Evolutionary conservation across 1,140 invertebrate species (phyloP).

Genomic region (Phortica variegata): DNA sequence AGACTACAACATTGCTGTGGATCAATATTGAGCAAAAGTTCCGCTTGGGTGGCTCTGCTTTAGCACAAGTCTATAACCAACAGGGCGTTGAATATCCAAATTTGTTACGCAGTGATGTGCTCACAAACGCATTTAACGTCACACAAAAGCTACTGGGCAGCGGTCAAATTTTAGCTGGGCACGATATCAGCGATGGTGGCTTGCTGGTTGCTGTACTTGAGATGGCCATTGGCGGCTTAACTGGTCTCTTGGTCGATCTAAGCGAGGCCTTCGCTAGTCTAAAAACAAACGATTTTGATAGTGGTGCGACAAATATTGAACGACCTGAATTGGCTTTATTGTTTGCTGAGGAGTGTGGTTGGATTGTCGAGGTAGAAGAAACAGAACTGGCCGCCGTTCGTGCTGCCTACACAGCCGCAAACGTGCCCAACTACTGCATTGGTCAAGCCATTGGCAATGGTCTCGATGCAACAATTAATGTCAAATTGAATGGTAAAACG

Average conservation of each 20-base stretch:
- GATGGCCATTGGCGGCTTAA: conserved; percentile 92
- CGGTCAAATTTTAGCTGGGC: conserved; percentile 78
- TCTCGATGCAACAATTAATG: conserved; percentile 64
- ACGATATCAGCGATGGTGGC: conserved; percentile 97
- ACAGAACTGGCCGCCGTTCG: conserved; percentile 64
- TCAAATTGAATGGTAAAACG: conserved; percentile 64
- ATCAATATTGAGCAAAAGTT: conserved; percentile 68
- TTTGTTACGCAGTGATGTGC: conserved; percentile 67
- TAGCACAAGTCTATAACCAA: conserved; percentile 88
- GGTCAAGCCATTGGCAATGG: conserved; percentile 71
- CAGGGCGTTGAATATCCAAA: conserved; percentile 81
- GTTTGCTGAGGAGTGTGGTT: conserved; percentile 90
- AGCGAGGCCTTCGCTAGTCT: conserved; percentile 22
- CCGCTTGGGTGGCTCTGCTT: conserved; percentile 84
- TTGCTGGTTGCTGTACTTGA: conserved; percentile 86
- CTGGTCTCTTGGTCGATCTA: conserved; percentile 73
- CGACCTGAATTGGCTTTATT: conserved; percentile 68
- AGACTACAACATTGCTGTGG: conserved; percentile 65
- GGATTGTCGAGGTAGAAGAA: conserved; percentile 79
- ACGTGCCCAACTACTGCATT: conserved; percentile 71
- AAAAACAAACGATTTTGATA: conserved; percentile 4
- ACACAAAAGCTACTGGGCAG: conserved; percentile 82
- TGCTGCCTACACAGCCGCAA: conserved; percentile 61
- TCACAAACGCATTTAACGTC: conserved; percentile 76
- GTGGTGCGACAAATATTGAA: conserved; percentile 14